Evolutionary conservation across 2,888 invertebrate species (phyloP), one percentile per base, ranked within the genome.

Genomic region (Microctonus brassicae): DNA sequence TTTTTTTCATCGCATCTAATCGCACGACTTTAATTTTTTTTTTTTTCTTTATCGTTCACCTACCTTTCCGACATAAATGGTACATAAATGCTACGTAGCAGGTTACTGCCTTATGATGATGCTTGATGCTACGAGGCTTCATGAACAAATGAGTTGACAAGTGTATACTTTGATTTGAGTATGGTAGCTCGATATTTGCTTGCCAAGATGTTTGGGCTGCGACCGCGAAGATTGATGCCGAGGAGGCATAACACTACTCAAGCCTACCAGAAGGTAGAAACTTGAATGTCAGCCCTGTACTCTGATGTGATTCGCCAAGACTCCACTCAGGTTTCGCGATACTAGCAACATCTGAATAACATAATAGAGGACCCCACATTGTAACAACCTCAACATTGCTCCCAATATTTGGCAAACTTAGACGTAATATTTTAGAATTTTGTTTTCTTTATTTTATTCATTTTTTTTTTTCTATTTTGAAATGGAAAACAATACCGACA

Each of bases 61-160:
- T 82, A 87, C 87, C 86, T 86, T 84, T 85, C 83, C 76, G 85
- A 87, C 86, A 87, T 82, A 84, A 83, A 86, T 84, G 82, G 86
- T 84, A 84, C 87, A 87, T 87, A 87, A 87, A 87, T 87, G 86
- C 84, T 85, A 83, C 75, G 86, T 83, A 84, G 86, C 86, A 83
- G 84, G 82, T 84, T 83, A 86, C 86, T 86, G 86, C 84, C 79
- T 81, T 84, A 84, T 79, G 83, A 81, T 80, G 84, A 81, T 80
- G 82, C 81, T 82, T 77, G 85, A 82, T 80, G 85, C 84, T 85
- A 86, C 82, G 83, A 85, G 82, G 82, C 84, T 84, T 86, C 86
- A 84, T 87, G 85, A 86, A 86, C 86, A 83, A 84, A 77, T 78
- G 81, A 85, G 84, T 82, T 82, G 82, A 81, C 80, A 81, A 81